Conservation (phyloP, 92 coral and sea anemone species). For the Heteractis magnifica region DNA sequence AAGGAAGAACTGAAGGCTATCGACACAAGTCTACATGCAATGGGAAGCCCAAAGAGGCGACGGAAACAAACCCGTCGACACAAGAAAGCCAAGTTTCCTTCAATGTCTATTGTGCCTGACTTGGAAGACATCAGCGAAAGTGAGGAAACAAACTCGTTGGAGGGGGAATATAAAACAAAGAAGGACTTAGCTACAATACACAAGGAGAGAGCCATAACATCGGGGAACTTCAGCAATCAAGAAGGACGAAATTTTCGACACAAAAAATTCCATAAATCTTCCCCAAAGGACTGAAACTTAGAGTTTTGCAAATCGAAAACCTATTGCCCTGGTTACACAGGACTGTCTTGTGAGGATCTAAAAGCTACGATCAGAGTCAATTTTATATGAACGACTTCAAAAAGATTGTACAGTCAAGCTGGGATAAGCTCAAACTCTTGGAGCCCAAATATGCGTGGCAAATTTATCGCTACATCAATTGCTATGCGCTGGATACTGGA, state of each 20-base stretch:
- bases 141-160: constrained; percentile 28
- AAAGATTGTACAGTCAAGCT: not conserved
- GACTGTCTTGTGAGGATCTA: not conserved
- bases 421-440: not conserved
- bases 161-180: constrained; percentile 8
- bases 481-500: not conserved
- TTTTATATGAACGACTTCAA: not conserved
- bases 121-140: constrained; percentile 38
- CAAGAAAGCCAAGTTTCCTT: constrained; percentile 37
- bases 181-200: constrained; percentile 40
- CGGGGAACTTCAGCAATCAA: constrained; percentile 24
- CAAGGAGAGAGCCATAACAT: constrained; percentile 37
- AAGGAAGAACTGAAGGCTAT: constrained; percentile 45
- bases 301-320: not conserved
- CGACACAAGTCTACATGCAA: constrained; percentile 32
- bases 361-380: not conserved
- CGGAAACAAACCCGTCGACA: constrained; percentile 20
- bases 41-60: constrained; percentile 35
- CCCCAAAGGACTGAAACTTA: constrained; percentile 15
- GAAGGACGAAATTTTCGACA: constrained; percentile 44
- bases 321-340: not conserved
- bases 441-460: not conserved
- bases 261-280: constrained; percentile 25
- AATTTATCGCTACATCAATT: not conserved
- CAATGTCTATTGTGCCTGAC: constrained; percentile 23